Evolutionary conservation across 2,113 vertebrate species (phyloP).

Genomic region (Acanthochromis polyacanthus): DNA sequence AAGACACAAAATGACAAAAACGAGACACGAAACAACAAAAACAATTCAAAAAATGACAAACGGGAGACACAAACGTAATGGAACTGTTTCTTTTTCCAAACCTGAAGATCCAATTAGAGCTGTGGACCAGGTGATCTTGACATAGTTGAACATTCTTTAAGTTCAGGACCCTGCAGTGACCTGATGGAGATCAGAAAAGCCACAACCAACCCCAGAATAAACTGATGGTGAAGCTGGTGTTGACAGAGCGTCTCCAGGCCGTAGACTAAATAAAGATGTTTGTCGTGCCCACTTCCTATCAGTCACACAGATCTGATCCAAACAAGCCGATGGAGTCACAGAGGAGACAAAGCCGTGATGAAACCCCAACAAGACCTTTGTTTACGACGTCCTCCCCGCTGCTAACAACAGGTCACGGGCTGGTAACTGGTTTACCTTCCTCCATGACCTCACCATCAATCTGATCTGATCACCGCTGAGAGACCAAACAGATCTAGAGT

Average conservation of each 20-base stretch:
- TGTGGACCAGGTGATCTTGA: too few relatives aligned
- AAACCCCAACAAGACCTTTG: conserved; percentile 27
- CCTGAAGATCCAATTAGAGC: too few relatives aligned
- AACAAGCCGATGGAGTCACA: conserved; percentile 54
- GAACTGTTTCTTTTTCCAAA: too few relatives aligned
- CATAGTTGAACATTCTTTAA: too few relatives aligned
- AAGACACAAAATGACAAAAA: too few relatives aligned
- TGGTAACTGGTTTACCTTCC: not conserved
- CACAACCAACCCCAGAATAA: conserved; percentile 20
- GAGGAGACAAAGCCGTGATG: conserved; percentile 40
- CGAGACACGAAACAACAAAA: too few relatives aligned
- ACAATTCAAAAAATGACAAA: too few relatives aligned
- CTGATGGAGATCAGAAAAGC: conserved; percentile 28
- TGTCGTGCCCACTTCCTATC: conserved; percentile 51
- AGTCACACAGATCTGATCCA: conserved; percentile 40
- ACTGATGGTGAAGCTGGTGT: conserved; percentile 21
- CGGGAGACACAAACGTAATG: too few relatives aligned
- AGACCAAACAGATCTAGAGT: not conserved
- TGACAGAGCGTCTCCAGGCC: conserved; percentile 37
- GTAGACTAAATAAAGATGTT: conserved; percentile 73
- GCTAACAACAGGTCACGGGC: conserved; percentile 12
- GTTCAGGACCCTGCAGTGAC: not conserved
- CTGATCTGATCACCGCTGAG: conserved; percentile 2
- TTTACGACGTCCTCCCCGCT: conserved; percentile 19
- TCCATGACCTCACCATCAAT: conserved; percentile 25